Conservation (phyloP, 2,113 vertebrate species). For the Dasyornis broadbenti region DNA sequence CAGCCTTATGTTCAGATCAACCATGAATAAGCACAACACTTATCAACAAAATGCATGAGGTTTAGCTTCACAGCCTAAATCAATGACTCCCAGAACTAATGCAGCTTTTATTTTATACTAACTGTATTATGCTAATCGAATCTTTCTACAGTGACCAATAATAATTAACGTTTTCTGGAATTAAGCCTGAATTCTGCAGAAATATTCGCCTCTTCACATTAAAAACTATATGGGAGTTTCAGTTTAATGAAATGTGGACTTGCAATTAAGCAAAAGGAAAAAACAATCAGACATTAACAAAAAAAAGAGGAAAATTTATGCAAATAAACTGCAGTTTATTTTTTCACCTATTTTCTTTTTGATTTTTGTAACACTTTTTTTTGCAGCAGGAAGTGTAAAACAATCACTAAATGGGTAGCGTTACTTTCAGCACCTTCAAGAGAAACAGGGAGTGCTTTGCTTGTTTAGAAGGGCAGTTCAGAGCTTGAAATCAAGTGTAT, state of each 20-base stretch:
- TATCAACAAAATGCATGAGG: not conserved
- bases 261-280: not conserved
- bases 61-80: not conserved
- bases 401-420: not conserved
- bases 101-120: not conserved
- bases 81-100: not conserved
- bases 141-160: not conserved
- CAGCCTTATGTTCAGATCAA: not conserved
- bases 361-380: not conserved
- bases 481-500: not conserved
- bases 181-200: not conserved
- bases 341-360: not conserved
- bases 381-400: not conserved
- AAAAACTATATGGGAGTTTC: not conserved
- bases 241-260: not conserved
- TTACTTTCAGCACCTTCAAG: not conserved
- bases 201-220: not conserved
- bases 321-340: not conserved
- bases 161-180: not conserved
- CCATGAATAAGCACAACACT: not conserved
- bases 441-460: not conserved
- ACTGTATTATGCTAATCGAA: not conserved
- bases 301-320: not conserved
- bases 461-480: not conserved
- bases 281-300: not conserved